Evolutionary conservation across 2,113 vertebrate species (phyloP), one percentile per base, ranked within the genome.

Genomic region (Guaruba guarouba): DNA sequence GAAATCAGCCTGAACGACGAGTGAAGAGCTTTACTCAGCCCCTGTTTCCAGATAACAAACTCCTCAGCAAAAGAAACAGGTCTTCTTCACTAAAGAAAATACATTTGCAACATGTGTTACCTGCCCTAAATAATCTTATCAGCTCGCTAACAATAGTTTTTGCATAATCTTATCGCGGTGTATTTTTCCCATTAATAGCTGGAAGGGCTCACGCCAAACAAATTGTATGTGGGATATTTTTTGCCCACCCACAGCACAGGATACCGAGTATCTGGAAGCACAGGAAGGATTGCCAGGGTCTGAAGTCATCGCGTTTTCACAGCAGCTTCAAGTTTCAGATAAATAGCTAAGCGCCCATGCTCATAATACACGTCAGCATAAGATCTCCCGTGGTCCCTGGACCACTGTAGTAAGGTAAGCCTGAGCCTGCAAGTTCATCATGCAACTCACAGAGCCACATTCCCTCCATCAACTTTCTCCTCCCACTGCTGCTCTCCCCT

Each of bases 321-420:
- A 86, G 84, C 54, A 44, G 43, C 94, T 96, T 97, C 90, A 94
- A 71, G 87, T 93, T 95, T 95, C 96, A 96, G 74, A 89, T 54
- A 95, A 85, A 85, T 52, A 86, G 33, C 86, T 93, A 66, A 27
- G 17, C 62, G 29, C 41, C 37, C 25, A 51, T 8, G 6, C 28
- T 54, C 85, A 29, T 48, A 88, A 55, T 17, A 19, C 27, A 13
- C 46, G 0, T 85, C 84, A 66, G 33, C 17, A 16, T 29, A 43
- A 87, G 44, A 75, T 61, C 87, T 94, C 71, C 80, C 16, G 1
- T 52, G 79, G 92, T 59, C 55, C 46, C 66, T 55, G 71, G 66
- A 83, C 24, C 68, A 63, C 78, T 77, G 35, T 11, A 20, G n/a
- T 41, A 52, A 78, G 43, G 68, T 17, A 59, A 86, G 24, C 10